Evolutionary conservation across 2,797 vertebrate genomes (phyloP).

Genomic region (Tragelaphus oryx): DNA sequence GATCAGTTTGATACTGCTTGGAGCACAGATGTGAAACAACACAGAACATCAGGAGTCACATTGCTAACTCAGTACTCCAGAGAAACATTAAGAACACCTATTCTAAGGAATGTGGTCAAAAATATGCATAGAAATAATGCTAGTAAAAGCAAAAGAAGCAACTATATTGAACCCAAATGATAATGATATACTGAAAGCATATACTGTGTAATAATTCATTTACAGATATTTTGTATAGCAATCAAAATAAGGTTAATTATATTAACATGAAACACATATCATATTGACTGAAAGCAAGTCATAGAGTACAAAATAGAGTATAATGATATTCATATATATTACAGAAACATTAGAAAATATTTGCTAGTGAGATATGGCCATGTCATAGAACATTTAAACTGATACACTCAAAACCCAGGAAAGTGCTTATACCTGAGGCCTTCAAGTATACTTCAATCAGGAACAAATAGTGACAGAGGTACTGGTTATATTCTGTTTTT

Average conservation of each 20-base stretch:
- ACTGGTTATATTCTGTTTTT: background rate
- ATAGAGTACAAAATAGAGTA: background rate
- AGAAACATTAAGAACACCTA: background rate
- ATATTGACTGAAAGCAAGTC: background rate
- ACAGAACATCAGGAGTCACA: background rate
- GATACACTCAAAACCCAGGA: background rate
- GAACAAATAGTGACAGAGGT: rapidly evolving
- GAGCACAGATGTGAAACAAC: background rate
- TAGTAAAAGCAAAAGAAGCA: background rate
- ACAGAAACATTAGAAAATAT: background rate
- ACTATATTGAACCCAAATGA: background rate
- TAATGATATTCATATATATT: background rate
- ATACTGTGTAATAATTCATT: background rate
- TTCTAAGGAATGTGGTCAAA: background rate
- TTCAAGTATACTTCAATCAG: background rate
- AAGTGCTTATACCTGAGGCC: background rate
- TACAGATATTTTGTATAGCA: background rate
- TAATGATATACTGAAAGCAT: background rate
- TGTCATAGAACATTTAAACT: background rate
- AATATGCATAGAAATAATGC: background rate
- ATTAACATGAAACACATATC: background rate
- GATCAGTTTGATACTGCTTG: background rate
- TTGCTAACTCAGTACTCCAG: background rate
- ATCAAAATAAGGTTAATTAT: background rate
- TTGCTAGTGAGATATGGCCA: background rate